Percentiles rank a stretch among this genome's conserved stretches.
phyloP scores from a whole-genome alignment of 2,113 vertebrate genomes.

The Lota lota region DNA sequence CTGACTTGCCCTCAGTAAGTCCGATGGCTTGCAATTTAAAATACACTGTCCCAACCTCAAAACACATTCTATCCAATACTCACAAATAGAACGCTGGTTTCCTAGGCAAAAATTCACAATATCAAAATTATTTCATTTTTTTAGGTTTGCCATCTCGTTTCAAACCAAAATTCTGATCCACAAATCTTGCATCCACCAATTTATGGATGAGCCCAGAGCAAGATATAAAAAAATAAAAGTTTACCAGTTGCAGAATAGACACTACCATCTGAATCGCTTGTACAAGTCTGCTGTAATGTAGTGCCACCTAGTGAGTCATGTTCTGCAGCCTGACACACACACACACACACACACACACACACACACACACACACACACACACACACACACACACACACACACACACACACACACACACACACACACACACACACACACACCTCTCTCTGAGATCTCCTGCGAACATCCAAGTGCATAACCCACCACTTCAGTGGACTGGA shows the following conservation, averaged over 20 bases:
- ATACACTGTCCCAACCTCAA: too few species aligned
- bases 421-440: background rate
- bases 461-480: background rate
- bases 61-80: too few species aligned
- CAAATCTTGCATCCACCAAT: background rate
- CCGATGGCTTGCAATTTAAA: too few species aligned
- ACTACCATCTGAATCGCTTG: background rate
- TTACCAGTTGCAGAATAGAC: background rate
- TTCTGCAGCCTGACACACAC: background rate
- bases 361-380: background rate
- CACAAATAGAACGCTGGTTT: too few species aligned
- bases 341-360: too few species aligned
- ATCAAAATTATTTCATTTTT: background rate
- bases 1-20: too few species aligned
- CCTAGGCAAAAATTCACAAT: too few species aligned
- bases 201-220: background rate
- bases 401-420: background rate
- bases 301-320: background rate
- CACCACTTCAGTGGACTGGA: background rate
- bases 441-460: background rate
- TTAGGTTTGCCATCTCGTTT: background rate
- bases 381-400: too few species aligned
- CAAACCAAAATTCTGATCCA: background rate
- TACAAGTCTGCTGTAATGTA: background rate
- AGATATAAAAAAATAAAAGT: background rate